Evolutionary conservation across 92 coral and sea anemone species (phyloP), one percentile per base, ranked within the genome.

Genomic region (Bergia sp.): DNA sequence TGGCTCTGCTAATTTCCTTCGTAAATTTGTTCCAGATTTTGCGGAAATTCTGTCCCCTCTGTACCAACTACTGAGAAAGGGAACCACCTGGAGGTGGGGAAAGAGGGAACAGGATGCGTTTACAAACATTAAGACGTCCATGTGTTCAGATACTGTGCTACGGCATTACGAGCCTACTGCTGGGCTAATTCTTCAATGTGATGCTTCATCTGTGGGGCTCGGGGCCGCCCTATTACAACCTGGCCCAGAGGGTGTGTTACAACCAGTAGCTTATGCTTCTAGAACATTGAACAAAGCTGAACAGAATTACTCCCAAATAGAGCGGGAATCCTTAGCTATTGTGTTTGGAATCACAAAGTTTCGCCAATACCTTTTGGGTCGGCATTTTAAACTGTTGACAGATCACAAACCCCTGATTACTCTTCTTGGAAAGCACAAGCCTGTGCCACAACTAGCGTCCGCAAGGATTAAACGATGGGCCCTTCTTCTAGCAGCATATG

Each of bases 391-490:
- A 69, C 72, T 89, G 9, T 45, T 89, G 73, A 83, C 82, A 75
- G 90, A 90, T 81, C 90, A 89, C 92, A 86, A 92, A 65, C 90
- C 92, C 47, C 89, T 92, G 82, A 92, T 89, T 73, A 92, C 92
- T 3, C 73, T 89, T 29, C 92, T 92, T 21, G 94, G 92, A 81
- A 92, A 89, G 77, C 92, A 92, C 89, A 89, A 92, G 72, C 76
- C 94, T 75, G 90, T 89, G 13, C 82, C 90, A 21, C 92, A 92
- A 87, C 21, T 90, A 78, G 92, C 90, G 0, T 92, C 92, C 7
- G 88, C 94, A 80, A 85, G 92, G 29, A 86, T 92, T 11, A 92
- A 90, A 67, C 37, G 90, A 55, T 86, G 91, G 88, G 29, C 92
- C 9, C 84, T 91, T 13, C 93, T 92, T 73, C 85, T 92, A 71